phyloP scores from a whole-genome alignment of 2,797 vertebrate species.

The Anisognathus igniventris region DNA sequence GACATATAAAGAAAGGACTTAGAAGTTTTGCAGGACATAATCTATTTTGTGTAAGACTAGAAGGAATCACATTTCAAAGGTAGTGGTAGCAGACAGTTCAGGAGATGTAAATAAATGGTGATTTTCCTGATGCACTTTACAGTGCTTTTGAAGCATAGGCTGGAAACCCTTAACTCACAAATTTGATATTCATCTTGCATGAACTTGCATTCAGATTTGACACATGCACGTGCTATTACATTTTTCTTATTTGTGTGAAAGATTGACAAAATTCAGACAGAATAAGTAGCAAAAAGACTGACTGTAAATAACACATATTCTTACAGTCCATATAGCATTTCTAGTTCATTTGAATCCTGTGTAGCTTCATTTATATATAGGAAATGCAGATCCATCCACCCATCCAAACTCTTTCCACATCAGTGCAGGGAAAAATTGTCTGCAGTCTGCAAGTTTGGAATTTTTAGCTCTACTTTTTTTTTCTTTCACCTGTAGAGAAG shows the following conservation, averaged over 20 bases:
- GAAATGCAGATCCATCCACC: neutral
- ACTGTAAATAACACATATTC: neutral
- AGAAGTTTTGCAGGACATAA: neutral
- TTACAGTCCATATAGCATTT: neutral
- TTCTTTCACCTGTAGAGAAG: rapidly evolving
- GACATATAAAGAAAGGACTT: neutral
- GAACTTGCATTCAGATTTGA: neutral
- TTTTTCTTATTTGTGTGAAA: neutral
- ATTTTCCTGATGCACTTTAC: neutral
- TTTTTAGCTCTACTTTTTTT: neutral
- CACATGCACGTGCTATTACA: rapidly evolving
- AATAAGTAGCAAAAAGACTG: neutral
- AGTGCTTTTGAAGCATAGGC: neutral
- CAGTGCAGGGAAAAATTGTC: neutral
- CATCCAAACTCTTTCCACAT: neutral
- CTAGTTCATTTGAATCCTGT: neutral
- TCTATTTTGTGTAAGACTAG: neutral
- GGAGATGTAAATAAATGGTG: neutral
- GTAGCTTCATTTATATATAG: neutral
- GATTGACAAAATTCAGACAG: neutral
- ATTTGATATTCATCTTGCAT: neutral
- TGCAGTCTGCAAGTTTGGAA: neutral
- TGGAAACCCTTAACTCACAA: neutral
- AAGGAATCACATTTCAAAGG: neutral
- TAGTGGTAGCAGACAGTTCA: neutral